Evolutionary conservation across 2,888 invertebrate genomes (phyloP).

Genomic region (Dorcus hopei): DNA sequence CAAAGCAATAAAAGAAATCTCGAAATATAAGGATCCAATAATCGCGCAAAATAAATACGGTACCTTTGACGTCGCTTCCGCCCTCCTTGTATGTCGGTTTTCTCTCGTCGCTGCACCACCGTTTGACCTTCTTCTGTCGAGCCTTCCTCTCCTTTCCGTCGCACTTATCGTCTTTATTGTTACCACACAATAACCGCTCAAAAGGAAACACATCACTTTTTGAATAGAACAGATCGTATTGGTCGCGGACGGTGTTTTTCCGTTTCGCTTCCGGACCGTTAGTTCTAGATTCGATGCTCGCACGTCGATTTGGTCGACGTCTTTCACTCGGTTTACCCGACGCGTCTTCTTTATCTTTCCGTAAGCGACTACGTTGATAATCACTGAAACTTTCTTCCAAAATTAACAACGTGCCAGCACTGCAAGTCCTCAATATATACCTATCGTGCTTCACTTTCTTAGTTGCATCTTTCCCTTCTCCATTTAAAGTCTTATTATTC

Average conservation of each 20-base stretch:
- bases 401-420: conserved; percentile 55
- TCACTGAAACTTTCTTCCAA: conserved; percentile 51
- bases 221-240: conserved; percentile 26
- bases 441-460: conserved; percentile 34
- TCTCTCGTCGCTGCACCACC: conserved; percentile 6
- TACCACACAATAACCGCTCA: conserved; percentile 7
- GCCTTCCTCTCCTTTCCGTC: conserved; percentile 1
- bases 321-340: neutral
- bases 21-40: conserved; percentile 2
- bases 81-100: conserved; percentile 1
- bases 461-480: neutral
- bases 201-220: conserved; percentile 32
- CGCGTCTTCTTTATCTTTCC: conserved; percentile 12
- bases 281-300: neutral
- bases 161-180: neutral
- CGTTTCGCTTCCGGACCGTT: no score
- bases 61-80: conserved; percentile 19
- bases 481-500: neutral
- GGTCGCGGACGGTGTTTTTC: neutral
- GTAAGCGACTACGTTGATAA: conserved; percentile 38
- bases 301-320: conserved; percentile 1
- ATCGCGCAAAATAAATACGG: conserved; percentile 9
- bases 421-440: conserved; percentile 53
- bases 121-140: neutral
- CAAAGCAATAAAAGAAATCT: neutral